phyloP scores from a whole-genome alignment of 2,888 invertebrate species.

The Deilephila porcellus region DNA sequence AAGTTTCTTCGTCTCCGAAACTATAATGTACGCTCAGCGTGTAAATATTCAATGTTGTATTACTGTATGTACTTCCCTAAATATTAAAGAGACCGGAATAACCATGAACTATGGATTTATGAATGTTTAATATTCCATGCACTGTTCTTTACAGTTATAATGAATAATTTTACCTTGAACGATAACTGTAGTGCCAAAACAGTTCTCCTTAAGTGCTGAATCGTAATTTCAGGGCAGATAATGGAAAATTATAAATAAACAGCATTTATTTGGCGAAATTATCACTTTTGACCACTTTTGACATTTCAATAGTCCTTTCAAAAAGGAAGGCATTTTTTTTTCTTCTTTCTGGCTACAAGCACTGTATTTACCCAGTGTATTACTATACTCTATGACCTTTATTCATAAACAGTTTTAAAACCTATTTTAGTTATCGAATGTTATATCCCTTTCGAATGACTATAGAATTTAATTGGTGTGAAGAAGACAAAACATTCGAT shows the following conservation, averaged over 20 bases:
- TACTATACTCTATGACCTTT: no score
- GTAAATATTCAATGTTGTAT: background rate
- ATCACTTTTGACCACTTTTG: background rate
- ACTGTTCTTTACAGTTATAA: background rate
- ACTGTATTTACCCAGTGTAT: no score
- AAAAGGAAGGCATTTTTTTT: background rate
- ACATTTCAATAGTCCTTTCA: background rate
- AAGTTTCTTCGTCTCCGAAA: background rate
- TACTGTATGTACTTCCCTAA: background rate
- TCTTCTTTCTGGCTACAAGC: no score
- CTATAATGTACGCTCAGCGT: no score
- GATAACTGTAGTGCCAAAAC: background rate
- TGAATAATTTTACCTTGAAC: background rate
- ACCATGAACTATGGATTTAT: slow-evolving; percentile 8
- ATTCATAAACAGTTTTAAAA: no score
- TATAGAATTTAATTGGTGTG: no score
- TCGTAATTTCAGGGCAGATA: background rate
- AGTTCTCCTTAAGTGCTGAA: background rate
- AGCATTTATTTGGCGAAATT: background rate
- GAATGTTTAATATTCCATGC: background rate
- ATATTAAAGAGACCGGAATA: background rate
- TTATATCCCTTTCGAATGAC: no score
- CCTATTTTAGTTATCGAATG: no score
- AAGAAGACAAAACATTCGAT: no score
- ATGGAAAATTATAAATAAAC: background rate